Base-by-base conservation (phyloP, 1,140 invertebrate genomes). In the Hyposmocoma kahamanoa region DNA sequence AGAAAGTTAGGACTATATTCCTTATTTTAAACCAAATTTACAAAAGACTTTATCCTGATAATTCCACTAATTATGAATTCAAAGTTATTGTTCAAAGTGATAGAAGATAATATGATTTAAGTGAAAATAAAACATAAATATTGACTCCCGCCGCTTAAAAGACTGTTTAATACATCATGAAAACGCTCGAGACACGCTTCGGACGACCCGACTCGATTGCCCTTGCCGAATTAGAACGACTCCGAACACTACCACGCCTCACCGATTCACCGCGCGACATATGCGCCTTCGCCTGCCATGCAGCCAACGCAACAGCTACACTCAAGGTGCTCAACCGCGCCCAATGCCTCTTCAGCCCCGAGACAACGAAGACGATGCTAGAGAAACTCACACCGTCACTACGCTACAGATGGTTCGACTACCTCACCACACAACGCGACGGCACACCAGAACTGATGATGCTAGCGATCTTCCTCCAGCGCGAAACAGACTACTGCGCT, bases 321-420 rank as follows among this genome's bases (percentile, higher is more conserved):
- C 17, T 59, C 1, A 6, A 34, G 5, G 41, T 42, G 1, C 24
- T 58, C 9, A 24, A 28, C 2, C 28, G 39, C 8, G 5, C 19
- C 0, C 17, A 52, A 3, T 59, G 46, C 26, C 26, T 56, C n/a
- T 47, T 53, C 32, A 56, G 50, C 39, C 53, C 47, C 0, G 47
- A 55, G 17, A 15, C 48, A 1, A 13, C 38, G 0, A 52, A 55
- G 15, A 24, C 17, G 0, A 13, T 50, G 1, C 19, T 53, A 10
- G 53, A 61, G 0, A 56, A 61, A n/a, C 19, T 56, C 0, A 50
- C 58, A 3, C 50, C 50, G n/a, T 28, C 47, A 0, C 20, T 56
- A 1, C 22, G 42, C 1, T 56, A 50, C 9, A 28, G 49, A 3
- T 59, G 30, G n/a, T 52, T 19, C 20, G 47, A 61, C 28, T 53